Evolutionary conservation across 2,888 invertebrate species (phyloP).

Genomic region (Harpalus rubripes): DNA sequence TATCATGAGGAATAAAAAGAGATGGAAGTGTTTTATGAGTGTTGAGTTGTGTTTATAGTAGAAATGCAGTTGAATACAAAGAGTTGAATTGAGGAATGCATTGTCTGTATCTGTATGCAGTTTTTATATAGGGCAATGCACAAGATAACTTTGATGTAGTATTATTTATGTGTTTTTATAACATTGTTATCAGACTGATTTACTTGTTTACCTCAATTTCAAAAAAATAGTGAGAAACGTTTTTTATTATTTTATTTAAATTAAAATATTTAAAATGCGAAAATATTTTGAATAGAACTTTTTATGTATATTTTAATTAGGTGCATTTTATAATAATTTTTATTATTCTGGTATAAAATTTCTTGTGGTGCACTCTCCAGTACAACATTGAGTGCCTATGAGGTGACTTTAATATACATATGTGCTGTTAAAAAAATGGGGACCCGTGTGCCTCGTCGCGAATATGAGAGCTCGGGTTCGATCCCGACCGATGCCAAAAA

Average conservation of each 20-base stretch:
- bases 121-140: conserved; percentile 64
- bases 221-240: background rate
- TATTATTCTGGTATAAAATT: too few relatives aligned
- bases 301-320: too few relatives aligned
- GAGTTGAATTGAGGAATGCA: conserved; percentile 47
- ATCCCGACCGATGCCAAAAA: too few relatives aligned
- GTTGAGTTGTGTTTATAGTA: conserved; percentile 49
- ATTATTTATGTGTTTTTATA: conserved; percentile 46
- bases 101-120: conserved; percentile 53
- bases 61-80: conserved; percentile 34
- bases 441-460: too few relatives aligned
- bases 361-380: too few relatives aligned
- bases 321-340: too few relatives aligned
- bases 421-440: too few relatives aligned
- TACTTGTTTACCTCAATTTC: conserved; percentile 33
- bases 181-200: conserved; percentile 30
- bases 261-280: background rate
- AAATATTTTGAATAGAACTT: too few relatives aligned
- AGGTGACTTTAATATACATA: too few relatives aligned
- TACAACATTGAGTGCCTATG: too few relatives aligned
- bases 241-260: background rate
- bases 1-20: background rate
- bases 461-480: too few relatives aligned
- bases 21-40: conserved; percentile 33
- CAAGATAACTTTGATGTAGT: conserved; percentile 37